These are phyloP conservation scores for Popillia japonica DNA, from an alignment of 1,140 invertebrate species.

Conservation along the genomic window DNA sequence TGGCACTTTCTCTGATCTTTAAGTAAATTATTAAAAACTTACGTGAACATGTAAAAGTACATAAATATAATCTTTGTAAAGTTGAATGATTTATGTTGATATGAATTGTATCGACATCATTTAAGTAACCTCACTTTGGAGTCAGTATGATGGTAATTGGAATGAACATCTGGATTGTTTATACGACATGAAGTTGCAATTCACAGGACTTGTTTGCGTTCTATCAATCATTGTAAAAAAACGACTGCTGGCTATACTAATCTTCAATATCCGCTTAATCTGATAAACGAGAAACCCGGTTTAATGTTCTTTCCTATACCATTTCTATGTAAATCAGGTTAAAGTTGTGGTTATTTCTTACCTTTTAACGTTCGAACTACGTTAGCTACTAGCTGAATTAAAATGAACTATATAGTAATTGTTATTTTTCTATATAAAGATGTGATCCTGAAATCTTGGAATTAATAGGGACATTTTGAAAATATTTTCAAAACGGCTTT, in stretches of 20 bases:
- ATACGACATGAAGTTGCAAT: background rate
- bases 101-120: no score
- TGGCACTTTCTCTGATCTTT: no score
- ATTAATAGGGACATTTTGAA: no score
- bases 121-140: no score
- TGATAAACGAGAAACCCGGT: background rate
- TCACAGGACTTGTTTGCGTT: background rate
- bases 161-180: background rate
- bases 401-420: background rate
- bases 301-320: background rate
- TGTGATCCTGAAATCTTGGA: background rate
- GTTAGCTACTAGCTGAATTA: background rate
- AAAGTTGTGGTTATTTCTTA: background rate
- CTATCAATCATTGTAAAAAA: background rate
- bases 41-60: no score
- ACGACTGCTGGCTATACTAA: background rate
- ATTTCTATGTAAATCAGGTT: background rate
- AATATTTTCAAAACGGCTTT: no score
- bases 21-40: no score
- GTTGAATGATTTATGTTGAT: no score
- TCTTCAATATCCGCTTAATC: background rate
- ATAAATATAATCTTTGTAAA: no score
- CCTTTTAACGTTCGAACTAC: background rate
- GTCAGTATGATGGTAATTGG: background rate
- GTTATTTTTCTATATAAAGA: background rate